Base-by-base conservation (phyloP, 2,797 vertebrate species). In the Ctenochaetus hawaiiensis region DNA sequence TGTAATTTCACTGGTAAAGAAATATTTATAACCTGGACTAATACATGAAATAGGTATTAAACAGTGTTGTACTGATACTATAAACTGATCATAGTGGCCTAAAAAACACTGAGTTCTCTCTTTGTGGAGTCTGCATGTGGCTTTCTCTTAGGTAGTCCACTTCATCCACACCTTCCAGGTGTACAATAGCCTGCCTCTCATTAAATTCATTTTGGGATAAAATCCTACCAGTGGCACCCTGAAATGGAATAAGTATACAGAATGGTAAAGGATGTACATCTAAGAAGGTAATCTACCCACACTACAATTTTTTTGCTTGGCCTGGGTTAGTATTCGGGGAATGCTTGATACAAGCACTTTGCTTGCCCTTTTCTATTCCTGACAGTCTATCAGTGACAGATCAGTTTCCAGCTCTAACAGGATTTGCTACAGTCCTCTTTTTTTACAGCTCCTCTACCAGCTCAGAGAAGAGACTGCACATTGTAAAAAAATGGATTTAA, bases 361-460 rank as follows among this genome's bases (percentile, higher is more conserved):
- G 44, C 26, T 45, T 13, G 16, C 20, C 64, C 12, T 18, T 66
- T 41, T 66, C 34, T 53, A 0, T 5, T 66, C 30, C 47, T 66
- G 13, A 4, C 37, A n/a, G 65, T 16, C 51, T 26, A 52, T 44
- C 65, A 44, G 65, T 43, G 37, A 54, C 51, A 54, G 49, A 67
- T 54, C 64, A 22, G 62, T n/a, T 16, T 16, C 45, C 17, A 39
- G 8, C 14, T 66, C 43, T n/a, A 60, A 3, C 48, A 41, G 8
- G 5, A 49, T 53, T 39, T n/a, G 23, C 34, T 59, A 57, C 34
- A n/a, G 30, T n/a, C 22, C 34, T 49, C 45, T 23, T 47, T 62
- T 41, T 60, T 3, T 37, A 39, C 10, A 13, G 54, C 26, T 26
- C 22, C 12, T 18, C 34, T 59, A 4, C 57, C 22, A 16, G 4